Conservation (phyloP, 64 coral and sea anemone species). For the Dendronephthya gigantea region DNA sequence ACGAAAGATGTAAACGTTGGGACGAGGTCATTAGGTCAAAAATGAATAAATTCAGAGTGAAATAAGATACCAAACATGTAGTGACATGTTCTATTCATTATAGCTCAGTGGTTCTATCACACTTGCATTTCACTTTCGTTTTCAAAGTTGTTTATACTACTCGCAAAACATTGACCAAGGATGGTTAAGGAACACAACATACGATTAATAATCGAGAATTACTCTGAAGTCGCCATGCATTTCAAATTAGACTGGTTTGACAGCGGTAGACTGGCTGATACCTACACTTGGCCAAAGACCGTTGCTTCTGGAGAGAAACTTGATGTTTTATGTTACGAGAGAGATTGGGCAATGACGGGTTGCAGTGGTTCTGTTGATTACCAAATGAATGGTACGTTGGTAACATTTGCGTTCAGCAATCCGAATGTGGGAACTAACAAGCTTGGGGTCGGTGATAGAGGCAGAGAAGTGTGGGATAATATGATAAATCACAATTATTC, state of each 20-base stretch:
- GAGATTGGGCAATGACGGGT: not conserved
- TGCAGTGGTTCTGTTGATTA: constrained; percentile 8
- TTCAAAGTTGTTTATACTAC: too few relatives aligned
- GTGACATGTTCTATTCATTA: too few relatives aligned
- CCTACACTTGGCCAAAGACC: constrained; percentile 6
- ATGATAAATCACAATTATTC: not conserved
- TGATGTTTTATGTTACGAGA: not conserved
- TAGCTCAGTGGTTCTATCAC: too few relatives aligned
- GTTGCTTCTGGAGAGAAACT: not conserved
- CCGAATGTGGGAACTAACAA: constrained; percentile 19
- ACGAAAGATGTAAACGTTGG: too few relatives aligned
- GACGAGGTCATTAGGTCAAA: too few relatives aligned
- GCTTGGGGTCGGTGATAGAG: not conserved
- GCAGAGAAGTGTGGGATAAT: not conserved
- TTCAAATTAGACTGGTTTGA: constrained; percentile 19
- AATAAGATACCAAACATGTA: too few relatives aligned
- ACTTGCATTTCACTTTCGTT: too few relatives aligned
- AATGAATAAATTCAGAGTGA: too few relatives aligned
- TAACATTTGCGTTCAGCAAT: constrained; percentile 18
- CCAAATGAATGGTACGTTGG: not conserved
- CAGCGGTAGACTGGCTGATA: constrained; percentile 3
- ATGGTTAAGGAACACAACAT: constrained; percentile 10
- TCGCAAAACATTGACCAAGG: not conserved
- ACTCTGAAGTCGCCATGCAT: not conserved
- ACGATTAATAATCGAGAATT: not conserved